phyloP scores from a whole-genome alignment of 2,797 vertebrate species.

The Rhinoraja longicauda region DNA sequence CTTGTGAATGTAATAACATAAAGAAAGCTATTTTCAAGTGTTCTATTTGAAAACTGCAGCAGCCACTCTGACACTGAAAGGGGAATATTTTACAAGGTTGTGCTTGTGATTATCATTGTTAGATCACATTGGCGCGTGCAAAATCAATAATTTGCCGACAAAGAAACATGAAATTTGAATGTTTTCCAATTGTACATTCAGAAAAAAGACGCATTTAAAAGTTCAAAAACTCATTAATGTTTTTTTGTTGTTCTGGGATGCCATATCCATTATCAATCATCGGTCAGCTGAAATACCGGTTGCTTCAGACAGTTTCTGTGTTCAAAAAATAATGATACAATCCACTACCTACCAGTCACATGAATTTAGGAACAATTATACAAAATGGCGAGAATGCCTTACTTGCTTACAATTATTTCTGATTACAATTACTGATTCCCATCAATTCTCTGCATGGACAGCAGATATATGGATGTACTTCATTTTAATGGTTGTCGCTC shows the following conservation, averaged over 20 bases:
- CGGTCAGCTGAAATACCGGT: neutral
- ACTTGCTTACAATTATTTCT: neutral
- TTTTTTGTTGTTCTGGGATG: neutral
- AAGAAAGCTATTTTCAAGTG: neutral
- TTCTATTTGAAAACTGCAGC: neutral
- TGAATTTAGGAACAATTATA: neutral
- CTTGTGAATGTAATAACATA: neutral
- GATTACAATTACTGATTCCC: neutral
- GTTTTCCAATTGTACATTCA: neutral
- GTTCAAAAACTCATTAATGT: neutral
- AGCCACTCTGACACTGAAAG: neutral
- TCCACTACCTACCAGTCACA: neutral
- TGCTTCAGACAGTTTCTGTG: neutral
- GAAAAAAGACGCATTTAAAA: neutral
- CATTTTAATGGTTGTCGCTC: neutral
- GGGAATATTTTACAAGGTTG: neutral
- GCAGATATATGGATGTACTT: neutral
- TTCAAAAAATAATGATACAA: neutral
- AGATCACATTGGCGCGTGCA: neutral
- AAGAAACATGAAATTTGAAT: neutral
- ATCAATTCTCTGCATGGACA: neutral
- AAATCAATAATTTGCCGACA: neutral
- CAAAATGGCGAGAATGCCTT: neutral
- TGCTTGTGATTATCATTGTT: neutral
- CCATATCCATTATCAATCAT: neutral